Conservation (phyloP, 2,113 vertebrate genomes). For the Mirounga angustirostris region DNA sequence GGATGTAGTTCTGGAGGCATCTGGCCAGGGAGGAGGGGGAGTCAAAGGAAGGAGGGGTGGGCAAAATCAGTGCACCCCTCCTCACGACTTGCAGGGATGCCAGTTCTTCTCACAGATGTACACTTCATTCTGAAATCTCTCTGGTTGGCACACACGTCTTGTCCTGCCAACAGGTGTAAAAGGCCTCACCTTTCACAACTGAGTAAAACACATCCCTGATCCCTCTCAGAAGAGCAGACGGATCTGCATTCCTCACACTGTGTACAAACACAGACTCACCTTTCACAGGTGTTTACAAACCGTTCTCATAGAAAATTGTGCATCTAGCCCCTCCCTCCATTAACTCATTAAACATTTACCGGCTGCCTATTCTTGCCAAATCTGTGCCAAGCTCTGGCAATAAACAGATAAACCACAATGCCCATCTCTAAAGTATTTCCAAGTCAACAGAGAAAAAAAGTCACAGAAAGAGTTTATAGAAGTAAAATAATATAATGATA, state of each 20-base stretch:
- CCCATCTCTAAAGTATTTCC: constrained; percentile 49
- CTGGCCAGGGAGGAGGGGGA: constrained; percentile 82
- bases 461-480: constrained; percentile 46
- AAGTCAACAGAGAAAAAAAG: not conserved
- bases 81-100: not conserved
- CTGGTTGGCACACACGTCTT: not conserved
- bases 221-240: not conserved
- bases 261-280: constrained; percentile 45
- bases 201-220: not conserved
- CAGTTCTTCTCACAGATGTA: not conserved
- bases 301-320: constrained; percentile 59
- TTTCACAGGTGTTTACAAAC: constrained; percentile 60
- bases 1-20: constrained; percentile 97
- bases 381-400: constrained; percentile 21
- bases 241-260: not conserved
- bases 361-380: constrained; percentile 49
- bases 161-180: not conserved
- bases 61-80: accelerated
- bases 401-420: constrained; percentile 33
- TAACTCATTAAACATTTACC: constrained; percentile 66
- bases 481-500: not conserved
- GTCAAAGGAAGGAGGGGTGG: not conserved
- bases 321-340: not conserved
- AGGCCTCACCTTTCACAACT: not conserved
- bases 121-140: not conserved